Evolutionary conservation across 2,113 vertebrate genomes (phyloP).

Genomic region (Rallus limicola): DNA sequence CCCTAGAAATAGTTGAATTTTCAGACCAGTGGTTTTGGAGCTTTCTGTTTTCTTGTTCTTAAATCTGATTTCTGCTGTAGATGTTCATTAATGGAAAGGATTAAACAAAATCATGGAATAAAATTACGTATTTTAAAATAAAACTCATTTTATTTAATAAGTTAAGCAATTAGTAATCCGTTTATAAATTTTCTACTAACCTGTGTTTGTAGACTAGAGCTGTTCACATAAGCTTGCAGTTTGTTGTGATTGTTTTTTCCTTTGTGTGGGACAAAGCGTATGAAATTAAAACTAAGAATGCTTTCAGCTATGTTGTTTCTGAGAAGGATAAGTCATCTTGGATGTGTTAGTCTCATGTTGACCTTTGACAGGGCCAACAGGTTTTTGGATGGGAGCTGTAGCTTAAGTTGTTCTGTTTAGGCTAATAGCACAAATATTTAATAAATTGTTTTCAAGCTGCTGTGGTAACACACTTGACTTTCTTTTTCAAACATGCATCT

Average conservation of each 20-base stretch:
- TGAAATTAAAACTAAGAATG: neutral
- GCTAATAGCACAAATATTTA: constrained; percentile 31
- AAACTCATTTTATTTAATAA: neutral
- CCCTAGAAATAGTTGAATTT: neutral
- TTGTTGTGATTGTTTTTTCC: neutral
- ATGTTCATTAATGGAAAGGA: neutral
- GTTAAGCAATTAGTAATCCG: neutral
- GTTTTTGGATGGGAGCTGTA: neutral
- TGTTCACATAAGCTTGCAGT: neutral
- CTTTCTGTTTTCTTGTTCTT: neutral
- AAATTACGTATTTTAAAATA: neutral
- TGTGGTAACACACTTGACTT: neutral
- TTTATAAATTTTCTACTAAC: neutral
- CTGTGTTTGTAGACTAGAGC: neutral
- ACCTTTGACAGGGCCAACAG: neutral
- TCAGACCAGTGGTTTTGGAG: neutral
- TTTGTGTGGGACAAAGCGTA: neutral
- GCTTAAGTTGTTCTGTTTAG: constrained; percentile 19
- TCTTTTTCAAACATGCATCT: neutral
- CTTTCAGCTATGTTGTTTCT: neutral
- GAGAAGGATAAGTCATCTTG: neutral
- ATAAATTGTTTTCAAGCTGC: constrained; percentile 37
- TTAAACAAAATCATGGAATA: neutral
- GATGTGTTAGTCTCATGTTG: neutral
- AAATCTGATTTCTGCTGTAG: neutral